Evolutionary conservation across 2,113 vertebrate genomes (phyloP).

Genomic region (Ammodytes dubius): DNA sequence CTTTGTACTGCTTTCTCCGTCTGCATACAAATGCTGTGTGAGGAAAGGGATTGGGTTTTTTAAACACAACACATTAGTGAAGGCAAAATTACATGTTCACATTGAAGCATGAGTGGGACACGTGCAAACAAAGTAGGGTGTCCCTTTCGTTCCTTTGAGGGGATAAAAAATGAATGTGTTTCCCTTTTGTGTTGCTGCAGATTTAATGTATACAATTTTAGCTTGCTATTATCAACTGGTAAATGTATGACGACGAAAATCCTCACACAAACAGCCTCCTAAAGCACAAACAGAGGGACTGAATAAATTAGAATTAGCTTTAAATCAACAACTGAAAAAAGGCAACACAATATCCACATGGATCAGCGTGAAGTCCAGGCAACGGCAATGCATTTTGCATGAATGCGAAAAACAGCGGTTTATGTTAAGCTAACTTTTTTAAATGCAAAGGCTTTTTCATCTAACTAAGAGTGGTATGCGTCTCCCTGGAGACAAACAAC

Average conservation of each 20-base stretch:
- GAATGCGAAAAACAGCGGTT: conserved; percentile 16
- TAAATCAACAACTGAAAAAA: conserved; percentile 10
- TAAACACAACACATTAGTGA: conserved; percentile 6
- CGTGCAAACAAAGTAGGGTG: background rate
- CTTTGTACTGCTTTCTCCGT: conserved; percentile 20
- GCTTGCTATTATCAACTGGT: background rate
- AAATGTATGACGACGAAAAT: background rate
- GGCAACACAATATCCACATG: background rate
- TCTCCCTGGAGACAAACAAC: conserved; percentile 26
- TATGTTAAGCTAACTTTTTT: conserved; percentile 27
- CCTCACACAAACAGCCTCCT: conserved; percentile 9
- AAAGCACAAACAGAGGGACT: conserved; percentile 1
- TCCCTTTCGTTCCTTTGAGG: conserved; percentile 1
- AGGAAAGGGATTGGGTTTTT: conserved; percentile 20
- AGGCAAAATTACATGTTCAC: background rate
- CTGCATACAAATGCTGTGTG: conserved; percentile 38
- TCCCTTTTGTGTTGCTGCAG: background rate
- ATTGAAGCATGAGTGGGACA: background rate
- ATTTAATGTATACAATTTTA: conserved; percentile 17
- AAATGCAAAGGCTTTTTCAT: conserved; percentile 43
- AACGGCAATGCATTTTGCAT: conserved; percentile 26
- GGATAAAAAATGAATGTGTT: conserved; percentile 16
- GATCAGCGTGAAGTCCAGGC: background rate
- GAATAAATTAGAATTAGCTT: conserved; percentile 10
- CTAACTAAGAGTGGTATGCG: background rate